phyloP scores from a whole-genome alignment of 2,113 vertebrate genomes.

The Toxostoma redivivum region DNA sequence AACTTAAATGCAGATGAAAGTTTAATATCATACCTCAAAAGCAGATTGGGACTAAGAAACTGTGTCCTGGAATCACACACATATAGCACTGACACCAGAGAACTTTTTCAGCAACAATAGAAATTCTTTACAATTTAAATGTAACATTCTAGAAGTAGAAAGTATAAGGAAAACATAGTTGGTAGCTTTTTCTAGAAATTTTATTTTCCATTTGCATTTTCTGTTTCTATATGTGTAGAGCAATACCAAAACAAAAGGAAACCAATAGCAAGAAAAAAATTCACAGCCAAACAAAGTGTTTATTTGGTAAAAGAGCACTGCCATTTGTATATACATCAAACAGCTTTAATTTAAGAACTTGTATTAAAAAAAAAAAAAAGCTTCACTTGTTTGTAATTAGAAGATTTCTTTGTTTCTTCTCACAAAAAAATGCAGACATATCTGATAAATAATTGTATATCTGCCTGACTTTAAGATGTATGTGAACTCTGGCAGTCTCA shows the following conservation, averaged over 20 bases:
- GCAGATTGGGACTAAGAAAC: not conserved
- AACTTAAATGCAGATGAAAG: not conserved
- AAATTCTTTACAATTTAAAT: not conserved
- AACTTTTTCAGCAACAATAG: not conserved
- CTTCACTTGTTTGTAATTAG: not conserved
- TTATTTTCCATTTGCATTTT: not conserved
- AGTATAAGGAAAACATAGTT: not conserved
- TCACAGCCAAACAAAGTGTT: not conserved
- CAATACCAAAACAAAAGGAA: not conserved
- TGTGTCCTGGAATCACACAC: not conserved
- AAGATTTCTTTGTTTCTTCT: not conserved
- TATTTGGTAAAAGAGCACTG: not conserved
- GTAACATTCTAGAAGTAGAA: not conserved
- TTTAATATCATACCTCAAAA: not conserved
- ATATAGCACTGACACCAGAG: fast-evolving
- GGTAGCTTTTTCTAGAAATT: not conserved
- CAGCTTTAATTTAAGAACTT: not conserved
- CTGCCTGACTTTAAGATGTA: not conserved
- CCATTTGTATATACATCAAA: not conserved
- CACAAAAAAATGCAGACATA: not conserved
- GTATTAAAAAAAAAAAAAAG: not conserved
- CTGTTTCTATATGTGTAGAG: not conserved
- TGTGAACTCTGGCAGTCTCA: not conserved
- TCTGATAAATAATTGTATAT: not conserved
- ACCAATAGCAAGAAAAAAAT: not conserved